Base-by-base conservation (phyloP, 2,113 vertebrate genomes). In the Plecotus auritus region DNA sequence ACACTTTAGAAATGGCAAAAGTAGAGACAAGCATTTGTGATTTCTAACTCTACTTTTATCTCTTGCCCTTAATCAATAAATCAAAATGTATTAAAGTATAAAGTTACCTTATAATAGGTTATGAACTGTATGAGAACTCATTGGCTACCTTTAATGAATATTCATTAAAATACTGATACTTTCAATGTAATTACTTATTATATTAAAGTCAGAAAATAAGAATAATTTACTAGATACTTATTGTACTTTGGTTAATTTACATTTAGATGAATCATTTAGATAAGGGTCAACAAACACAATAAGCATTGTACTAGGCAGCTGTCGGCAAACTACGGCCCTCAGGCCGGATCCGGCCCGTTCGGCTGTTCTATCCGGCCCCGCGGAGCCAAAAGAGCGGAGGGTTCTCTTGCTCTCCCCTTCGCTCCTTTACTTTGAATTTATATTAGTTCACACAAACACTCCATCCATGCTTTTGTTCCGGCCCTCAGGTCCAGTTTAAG, bases 1-100 rank as follows among this genome's bases (percentile, higher is more conserved):
- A 90, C 23, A 77, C 40, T 69, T 95, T 73, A 47, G 70, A 80
- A 94, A 94, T 80, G 70, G 14, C 40, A 82, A 96, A 91, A 76
- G 32, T 73, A 95, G 17, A 84, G n/a, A 86, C 23, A 86, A 90
- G 64, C 4, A 42, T 81, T 37, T 69, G 17, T 83, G 9, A 91
- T 22, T 85, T 89, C 61, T 80, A 86, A 61, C 28, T 82, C 42
- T 4, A 59, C 26, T 94, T 85, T 88, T 56, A 66, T 90, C 81
- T 37, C 28, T 94, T 85, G 49, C 77, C 59, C 26, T 85, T 93
- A 61, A 76, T 9, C 49, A 72, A 42, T 40, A 94, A 90, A 84
- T 67, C n/a, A 87, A 85, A 90, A 54, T 56, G 32, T 74, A 93
- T 66, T 94, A 61, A 42, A 23, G 61, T 70, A 89, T 82, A 77